phyloP scores from a whole-genome alignment of 35 echinoderm and acorn worm genomes.

The Ptychodera flava region DNA sequence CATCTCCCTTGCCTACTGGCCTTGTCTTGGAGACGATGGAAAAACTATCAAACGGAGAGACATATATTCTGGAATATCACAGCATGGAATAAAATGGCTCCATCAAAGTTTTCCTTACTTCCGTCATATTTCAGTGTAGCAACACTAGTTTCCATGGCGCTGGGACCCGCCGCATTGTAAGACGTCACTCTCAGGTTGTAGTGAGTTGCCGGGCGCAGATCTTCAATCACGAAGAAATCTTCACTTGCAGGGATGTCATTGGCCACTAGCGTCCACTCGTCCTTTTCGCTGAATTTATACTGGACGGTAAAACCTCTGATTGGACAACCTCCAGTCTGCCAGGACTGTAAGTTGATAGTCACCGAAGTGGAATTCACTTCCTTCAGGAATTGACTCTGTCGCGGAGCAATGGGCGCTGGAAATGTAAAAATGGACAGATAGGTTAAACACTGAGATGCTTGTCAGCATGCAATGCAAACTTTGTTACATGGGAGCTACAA shows the following conservation, averaged over 20 bases:
- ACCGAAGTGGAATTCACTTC: slow-evolving; percentile 72
- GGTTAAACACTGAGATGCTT: too few species aligned
- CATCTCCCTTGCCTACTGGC: too few species aligned
- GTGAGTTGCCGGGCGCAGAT: slow-evolving; percentile 71
- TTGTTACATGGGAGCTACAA: too few species aligned
- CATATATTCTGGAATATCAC: too few species aligned
- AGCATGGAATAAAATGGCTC: too few species aligned
- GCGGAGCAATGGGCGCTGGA: slow-evolving; percentile 71
- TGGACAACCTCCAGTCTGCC: slow-evolving; percentile 69
- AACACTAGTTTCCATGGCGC: slow-evolving; percentile 44
- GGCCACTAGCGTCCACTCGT: slow-evolving; percentile 45
- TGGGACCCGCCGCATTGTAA: slow-evolving; percentile 83
- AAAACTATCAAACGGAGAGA: too few species aligned
- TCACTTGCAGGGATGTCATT: slow-evolving; percentile 59
- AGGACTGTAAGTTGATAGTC: slow-evolving; percentile 49
- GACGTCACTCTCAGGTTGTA: slow-evolving; percentile 84
- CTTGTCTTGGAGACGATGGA: too few species aligned
- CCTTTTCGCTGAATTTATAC: slow-evolving; percentile 45
- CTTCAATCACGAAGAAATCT: slow-evolving; percentile 46
- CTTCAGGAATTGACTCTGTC: slow-evolving; percentile 59
- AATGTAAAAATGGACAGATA: not conserved
- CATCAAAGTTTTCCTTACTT: slow-evolving; percentile 53
- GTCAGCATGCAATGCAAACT: too few species aligned
- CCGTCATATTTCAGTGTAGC: slow-evolving; percentile 68
- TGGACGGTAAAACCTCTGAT: slow-evolving; percentile 80